Conservation (phyloP, 2,888 invertebrate genomes). For the Hetaerina titia region DNA sequence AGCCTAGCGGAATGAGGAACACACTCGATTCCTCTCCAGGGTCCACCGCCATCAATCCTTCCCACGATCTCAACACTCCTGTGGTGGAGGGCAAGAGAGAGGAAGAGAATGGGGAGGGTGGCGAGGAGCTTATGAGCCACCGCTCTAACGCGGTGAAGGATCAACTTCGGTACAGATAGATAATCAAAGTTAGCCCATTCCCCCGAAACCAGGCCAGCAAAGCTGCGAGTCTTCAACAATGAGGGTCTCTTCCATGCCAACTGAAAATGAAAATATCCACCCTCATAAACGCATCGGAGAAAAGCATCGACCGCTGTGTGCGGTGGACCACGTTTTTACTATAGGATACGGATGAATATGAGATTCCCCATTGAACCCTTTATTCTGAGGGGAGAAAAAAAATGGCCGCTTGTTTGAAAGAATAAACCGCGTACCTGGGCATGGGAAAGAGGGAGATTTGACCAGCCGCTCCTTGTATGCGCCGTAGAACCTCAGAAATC, state of each 20-base stretch:
- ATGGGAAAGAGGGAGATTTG: neutral
- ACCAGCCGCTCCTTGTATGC: neutral
- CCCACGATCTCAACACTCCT: neutral
- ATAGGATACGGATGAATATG: neutral
- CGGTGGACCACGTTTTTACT: neutral
- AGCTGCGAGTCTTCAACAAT: neutral
- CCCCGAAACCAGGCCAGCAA: neutral
- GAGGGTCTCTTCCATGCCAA: neutral
- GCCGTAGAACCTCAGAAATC: neutral
- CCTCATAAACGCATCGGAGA: neutral
- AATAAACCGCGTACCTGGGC: neutral
- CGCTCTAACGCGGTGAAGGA: neutral
- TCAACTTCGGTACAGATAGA: neutral
- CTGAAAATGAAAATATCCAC: neutral
- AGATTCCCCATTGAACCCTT: neutral
- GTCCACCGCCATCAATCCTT: neutral
- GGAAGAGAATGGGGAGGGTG: neutral
- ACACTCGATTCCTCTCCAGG: neutral
- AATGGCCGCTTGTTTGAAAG: neutral
- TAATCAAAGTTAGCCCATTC: neutral
- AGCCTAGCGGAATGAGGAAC: neutral
- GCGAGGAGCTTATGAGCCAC: neutral
- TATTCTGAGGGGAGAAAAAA: neutral
- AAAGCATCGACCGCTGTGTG: neutral
- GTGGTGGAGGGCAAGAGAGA: neutral